Conservation (phyloP, 2,888 invertebrate genomes). For the Idaea biselata region DNA sequence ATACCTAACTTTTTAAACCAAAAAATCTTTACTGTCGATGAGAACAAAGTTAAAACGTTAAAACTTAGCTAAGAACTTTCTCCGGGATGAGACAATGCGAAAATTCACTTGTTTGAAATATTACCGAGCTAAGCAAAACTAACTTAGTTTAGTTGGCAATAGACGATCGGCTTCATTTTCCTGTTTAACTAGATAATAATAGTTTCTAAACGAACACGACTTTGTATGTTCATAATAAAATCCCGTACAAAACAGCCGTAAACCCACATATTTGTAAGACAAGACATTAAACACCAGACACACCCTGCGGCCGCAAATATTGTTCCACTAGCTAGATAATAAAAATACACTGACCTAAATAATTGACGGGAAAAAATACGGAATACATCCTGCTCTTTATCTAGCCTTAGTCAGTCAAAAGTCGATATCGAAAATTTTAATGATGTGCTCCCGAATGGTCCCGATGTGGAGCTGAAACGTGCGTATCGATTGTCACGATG, state of each 20-base stretch:
- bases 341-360: slow-evolving; percentile 9
- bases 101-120: no score
- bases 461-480: slow-evolving; percentile 39
- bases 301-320: background rate
- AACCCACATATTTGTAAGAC: background rate
- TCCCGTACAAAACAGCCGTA: background rate
- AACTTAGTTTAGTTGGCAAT: no score
- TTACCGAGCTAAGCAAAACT: no score
- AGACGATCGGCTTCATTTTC: no score
- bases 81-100: no score
- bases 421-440: slow-evolving; percentile 48
- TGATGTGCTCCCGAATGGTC: slow-evolving; percentile 45
- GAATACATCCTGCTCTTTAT: slow-evolving; percentile 37
- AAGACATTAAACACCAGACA: background rate
- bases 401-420: slow-evolving; percentile 29
- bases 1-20: background rate
- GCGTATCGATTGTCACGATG: slow-evolving; percentile 67
- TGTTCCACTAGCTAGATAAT: no score
- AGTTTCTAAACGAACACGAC: background rate
- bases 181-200: no score
- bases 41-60: no score
- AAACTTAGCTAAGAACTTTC: no score
- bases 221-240: background rate
- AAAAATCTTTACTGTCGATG: background rate
- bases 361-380: slow-evolving; percentile 16